Base-by-base conservation (phyloP, 2,113 vertebrate species). In the Osmerus eperlanus region DNA sequence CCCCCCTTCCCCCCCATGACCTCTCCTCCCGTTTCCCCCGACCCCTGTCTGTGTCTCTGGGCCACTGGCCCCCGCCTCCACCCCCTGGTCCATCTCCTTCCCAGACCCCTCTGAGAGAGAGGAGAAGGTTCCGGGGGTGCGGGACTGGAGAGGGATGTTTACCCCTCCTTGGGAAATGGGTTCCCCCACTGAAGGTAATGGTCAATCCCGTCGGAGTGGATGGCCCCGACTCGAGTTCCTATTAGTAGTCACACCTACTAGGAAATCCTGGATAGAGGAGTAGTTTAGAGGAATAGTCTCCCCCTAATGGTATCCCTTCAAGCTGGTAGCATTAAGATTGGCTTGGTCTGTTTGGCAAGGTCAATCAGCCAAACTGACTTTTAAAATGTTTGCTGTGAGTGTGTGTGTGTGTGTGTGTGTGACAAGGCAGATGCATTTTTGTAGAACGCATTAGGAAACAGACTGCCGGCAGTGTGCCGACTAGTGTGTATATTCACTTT, bases 61-160 rank as follows among this genome's bases (percentile, higher is more conserved):
- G 15, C 61, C 14, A 25, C 23, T n/a, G 29, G 18, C 28, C 29
- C 7, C 66, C 77, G 56, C 72, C 1, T 72, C 77, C 69, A 47
- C 32, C 64, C 74, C 81, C 77, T 60, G 58, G 58, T 76, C 68
- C 83, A 80, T 81, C 4, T 88, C 58, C 14, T 83, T 79, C 54
- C 86, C 88, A 88, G 88, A 76, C 71, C 62, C 81, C 77, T 73
- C 83, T 84, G 93, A 93, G 77, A 92, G 84, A 89, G 62, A 72
- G 81, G 51, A 83, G 86, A 91, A 88, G 81, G 83, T 84, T 81
- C 81, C 89, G 67, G 86, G 82, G 84, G 88, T 92, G 85, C 92
- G 92, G 89, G 89, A 93, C 85, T 91, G 92, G 87, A 93, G 87
- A 88, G 92, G 86, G 80, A 91, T 95, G 80, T 93, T 94, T 87